phyloP scores from a whole-genome alignment of 2,113 vertebrate genomes.

The Ellobius talpinus region DNA sequence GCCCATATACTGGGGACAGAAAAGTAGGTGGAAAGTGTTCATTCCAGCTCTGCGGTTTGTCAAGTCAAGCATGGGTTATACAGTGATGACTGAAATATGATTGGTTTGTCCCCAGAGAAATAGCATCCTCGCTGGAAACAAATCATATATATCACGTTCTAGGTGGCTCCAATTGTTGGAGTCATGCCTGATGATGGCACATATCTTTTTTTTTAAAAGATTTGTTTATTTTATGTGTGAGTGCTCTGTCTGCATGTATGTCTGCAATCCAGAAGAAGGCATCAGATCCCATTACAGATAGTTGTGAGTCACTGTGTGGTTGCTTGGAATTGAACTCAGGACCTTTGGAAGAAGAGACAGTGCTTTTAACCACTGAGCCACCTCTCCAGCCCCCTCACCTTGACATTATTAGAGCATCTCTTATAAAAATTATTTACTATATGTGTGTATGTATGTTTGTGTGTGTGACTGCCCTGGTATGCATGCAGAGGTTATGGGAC shows the following conservation, averaged over 20 bases:
- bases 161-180: accelerated
- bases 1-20: accelerated
- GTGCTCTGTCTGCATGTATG: too few relatives aligned
- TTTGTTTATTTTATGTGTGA: too few relatives aligned
- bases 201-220: too few relatives aligned
- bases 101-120: background rate
- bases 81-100: background rate
- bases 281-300: too few relatives aligned
- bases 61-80: background rate
- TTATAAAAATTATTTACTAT: background rate
- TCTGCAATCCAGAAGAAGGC: too few relatives aligned
- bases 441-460: background rate
- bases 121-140: background rate
- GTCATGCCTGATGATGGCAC: too few relatives aligned
- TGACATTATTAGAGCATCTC: background rate
- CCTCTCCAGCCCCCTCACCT: too few relatives aligned
- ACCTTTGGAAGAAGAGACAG: too few relatives aligned
- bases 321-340: too few relatives aligned
- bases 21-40: too few relatives aligned
- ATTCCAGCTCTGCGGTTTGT: background rate
- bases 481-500: background rate
- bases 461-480: background rate
- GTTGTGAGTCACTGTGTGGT: too few relatives aligned
- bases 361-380: too few relatives aligned
- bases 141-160: background rate